These are phyloP conservation scores for Bombus soroeensis DNA, from an alignment of 1,140 invertebrate species.

Conservation along the genomic window DNA sequence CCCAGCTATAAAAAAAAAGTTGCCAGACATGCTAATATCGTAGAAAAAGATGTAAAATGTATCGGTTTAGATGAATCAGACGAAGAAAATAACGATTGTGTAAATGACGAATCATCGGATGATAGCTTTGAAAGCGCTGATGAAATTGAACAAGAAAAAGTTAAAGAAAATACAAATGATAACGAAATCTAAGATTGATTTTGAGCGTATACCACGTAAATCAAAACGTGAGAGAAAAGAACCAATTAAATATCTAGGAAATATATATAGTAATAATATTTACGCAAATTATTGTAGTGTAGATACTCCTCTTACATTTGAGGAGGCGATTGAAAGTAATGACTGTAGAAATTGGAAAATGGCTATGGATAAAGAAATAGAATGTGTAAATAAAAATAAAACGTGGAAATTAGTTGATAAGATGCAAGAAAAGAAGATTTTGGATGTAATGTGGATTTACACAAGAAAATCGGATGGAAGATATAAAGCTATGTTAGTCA, in stretches of 20 bases:
- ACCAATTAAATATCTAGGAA: too few species aligned
- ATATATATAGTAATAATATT: too few species aligned
- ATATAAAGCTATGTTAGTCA: not conserved
- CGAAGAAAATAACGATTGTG: not conserved
- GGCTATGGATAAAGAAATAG: not conserved
- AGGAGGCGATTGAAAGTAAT: not conserved
- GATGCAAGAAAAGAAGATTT: not conserved
- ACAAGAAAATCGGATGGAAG: not conserved
- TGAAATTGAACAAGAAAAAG: too few species aligned
- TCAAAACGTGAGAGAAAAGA: too few species aligned
- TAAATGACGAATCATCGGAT: too few species aligned
- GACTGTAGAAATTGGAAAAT: not conserved
- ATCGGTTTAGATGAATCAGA: not conserved
- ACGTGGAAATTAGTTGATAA: not conserved
- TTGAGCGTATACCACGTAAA: too few species aligned
- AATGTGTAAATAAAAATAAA: not conserved
- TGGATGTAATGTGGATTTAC: constrained; percentile 15
- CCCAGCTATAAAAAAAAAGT: too few species aligned
- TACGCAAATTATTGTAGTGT: too few species aligned
- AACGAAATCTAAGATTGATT: too few species aligned
- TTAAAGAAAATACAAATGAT: too few species aligned
- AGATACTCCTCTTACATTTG: not conserved
- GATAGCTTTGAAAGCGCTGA: too few species aligned
- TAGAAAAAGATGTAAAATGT: not conserved
- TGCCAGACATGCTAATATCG: too few species aligned